Base-by-base conservation (phyloP, 2,113 vertebrate species). In the Melospiza georgiana region DNA sequence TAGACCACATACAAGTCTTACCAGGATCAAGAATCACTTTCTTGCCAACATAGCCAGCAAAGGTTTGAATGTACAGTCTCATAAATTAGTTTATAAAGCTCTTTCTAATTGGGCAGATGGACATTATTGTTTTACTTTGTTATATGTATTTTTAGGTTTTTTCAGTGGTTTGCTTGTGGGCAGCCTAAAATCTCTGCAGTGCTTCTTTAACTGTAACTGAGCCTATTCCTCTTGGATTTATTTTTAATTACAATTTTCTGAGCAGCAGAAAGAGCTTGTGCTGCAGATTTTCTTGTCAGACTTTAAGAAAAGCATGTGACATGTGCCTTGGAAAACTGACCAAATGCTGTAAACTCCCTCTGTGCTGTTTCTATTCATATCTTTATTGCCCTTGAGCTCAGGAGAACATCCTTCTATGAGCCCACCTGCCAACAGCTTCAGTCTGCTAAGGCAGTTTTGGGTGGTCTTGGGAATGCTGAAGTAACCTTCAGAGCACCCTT, bases 1-100 rank as follows among this genome's bases (percentile, higher is more conserved):
- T 96, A 96, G 96, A 95, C 51, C 41, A 77, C 14, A 87, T 92
- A 51, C 18, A 74, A 72, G 35, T 61, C 24, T 65, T 65, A 65
- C 7, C 25, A 85, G 27, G 24, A 62, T 81, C 33, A 65, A 87
- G 23, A 71, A 48, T 31, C 1, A 5, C 23, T 35, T 91, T 95
- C n/a, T 62, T 71, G 31, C 10, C 55, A 89, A 30, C 6, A 10
- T 17, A 35, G 39, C 35, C 35, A 81, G 61, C 33, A 90, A 37
- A 69, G 30, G 35, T 68, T 76, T 49, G 48, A 43, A 73, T 48
- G 7, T 74, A 31, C 18, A 33, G 2, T 92, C 94, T 92, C 41
- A 57, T 44, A 62, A 78, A 43, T 12, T 62, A 48, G 11, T 62
- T 49, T 30, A 27, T 76, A n/a, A 67, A 57, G 9, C 10, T 31